Evolutionary conservation across 2,797 vertebrate species (phyloP), one percentile per base, ranked within the genome.

Genomic region (Onychomys arenicola): DNA sequence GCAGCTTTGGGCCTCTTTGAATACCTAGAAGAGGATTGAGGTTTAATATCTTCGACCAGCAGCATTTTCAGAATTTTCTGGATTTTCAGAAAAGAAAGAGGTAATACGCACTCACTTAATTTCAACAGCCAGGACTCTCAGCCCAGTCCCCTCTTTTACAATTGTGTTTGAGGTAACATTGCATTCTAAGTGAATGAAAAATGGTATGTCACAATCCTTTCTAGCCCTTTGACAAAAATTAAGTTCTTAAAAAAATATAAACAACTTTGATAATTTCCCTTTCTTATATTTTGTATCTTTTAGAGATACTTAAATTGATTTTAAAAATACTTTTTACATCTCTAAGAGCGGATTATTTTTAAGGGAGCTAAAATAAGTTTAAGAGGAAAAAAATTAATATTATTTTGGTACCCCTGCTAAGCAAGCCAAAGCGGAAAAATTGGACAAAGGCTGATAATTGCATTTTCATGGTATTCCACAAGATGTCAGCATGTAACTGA

Each of bases 401-500:
- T 80, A 61, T 80, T 69, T 67, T 11, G 57, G n/a, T 27, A 27
- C 65, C 9, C 37, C 2, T 21, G 1, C n/a, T 76, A 73, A 94
- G 63, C 37, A 93, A 82, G 71, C 69, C 65, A 91, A 69, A 91
- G 57, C 19, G 76, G 23, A 85, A 85, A 95, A 82, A 95, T 4
- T 17, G 57, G 69, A 82, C 81, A 82, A 55, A 93, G 77, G 40
- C 86, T 43, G 13, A 3, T 29, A 32, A 40, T 1, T 96, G 98
- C 91, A 98, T 84, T 98, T 98, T 96, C 95, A 89, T 0, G 90
- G 80, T 5, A 2, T 37, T 96, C 98, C 98, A 99, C 98, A 98
- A 98, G 99, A 98, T 99, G 99, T 95, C 98, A 98, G 98, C 97
- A 97, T 96, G 80, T 96, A 97, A 98, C 98, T 96, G 86, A 90